Conservation (phyloP, 2,797 vertebrate species). For the Holocentrus rufus region DNA sequence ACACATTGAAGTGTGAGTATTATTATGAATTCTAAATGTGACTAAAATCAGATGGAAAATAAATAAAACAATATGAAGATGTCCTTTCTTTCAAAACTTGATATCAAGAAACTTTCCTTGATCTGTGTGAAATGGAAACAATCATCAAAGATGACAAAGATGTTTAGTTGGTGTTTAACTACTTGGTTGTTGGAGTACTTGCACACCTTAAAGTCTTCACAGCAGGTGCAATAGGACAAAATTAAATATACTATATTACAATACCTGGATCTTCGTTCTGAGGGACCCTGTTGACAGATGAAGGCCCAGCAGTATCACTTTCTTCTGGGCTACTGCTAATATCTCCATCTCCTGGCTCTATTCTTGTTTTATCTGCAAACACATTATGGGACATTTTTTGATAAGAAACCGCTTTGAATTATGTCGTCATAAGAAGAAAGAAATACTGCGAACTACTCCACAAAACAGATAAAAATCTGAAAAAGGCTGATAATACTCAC, state of each 20-base stretch:
- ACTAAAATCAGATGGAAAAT: too few relatives aligned
- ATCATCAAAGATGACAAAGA: neutral
- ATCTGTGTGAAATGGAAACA: neutral
- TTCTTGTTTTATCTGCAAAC: conserved; percentile 87
- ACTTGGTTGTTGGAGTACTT: neutral
- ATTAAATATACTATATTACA: neutral
- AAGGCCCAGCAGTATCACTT: conserved; percentile 73
- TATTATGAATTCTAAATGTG: neutral
- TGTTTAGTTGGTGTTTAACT: neutral
- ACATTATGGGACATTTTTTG: neutral
- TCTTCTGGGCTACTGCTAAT: conserved; percentile 76
- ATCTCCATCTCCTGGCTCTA: conserved; percentile 73
- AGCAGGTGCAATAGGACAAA: too few relatives aligned
- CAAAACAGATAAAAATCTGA: neutral
- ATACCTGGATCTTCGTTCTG: conserved; percentile 79
- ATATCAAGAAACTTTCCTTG: conserved; percentile 3
- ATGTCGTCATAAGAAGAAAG: neutral
- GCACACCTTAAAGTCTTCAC: too few relatives aligned
- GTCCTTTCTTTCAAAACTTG: neutral
- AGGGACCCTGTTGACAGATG: conserved; percentile 73
- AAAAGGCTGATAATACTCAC: conserved; percentile 79
- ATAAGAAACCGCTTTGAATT: neutral
- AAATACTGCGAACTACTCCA: neutral
- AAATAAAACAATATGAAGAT: too few relatives aligned
- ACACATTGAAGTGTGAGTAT: neutral